Evolutionary conservation across 1,140 invertebrate species (phyloP), one percentile per base, ranked within the genome.

Genomic region (Neocloeon triangulifer): DNA sequence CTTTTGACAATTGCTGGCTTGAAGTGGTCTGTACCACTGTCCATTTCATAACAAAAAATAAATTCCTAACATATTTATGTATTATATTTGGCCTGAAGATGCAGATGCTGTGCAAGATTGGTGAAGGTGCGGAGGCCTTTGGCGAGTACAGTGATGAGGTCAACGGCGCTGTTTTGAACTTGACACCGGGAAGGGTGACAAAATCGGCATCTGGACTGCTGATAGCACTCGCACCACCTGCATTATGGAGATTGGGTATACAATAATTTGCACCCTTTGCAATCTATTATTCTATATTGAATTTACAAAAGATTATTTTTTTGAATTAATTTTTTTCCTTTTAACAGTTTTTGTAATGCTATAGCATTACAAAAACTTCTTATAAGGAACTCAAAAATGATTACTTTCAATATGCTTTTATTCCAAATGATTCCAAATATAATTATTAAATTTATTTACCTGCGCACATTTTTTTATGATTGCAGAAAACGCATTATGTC

Each of bases 41-140:
- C n/a, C n/a, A n/a, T n/a, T n/a, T n/a, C n/a, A n/a, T n/a, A n/a
- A n/a, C n/a, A n/a, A n/a, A n/a, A n/a, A n/a, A n/a, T n/a, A n/a
- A n/a, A n/a, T 23, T 23, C 12, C n/a, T n/a, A n/a, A n/a, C 22
- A 8, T 8, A 12, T 12, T 23, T 8, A 23, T 13, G 9, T 17
- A 16, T 4, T 29, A 38, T 36, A 5, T 31, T 25, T 45, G n/a
- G n/a, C 32, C 38, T 62, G 63, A n/a, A n/a, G n/a, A n/a, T n/a
- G 35, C 50, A 84, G 74, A 62, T 96, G 41, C 62, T 97, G 41
- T 88, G 86, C 52, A 61, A 96, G 50, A 91, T 97, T 61, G 92
- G 92, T 30, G 91, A n/a, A n/a, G n/a, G n/a, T n/a, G n/a, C n/a
- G n/a, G n/a, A 97, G 65, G 77, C 81, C 33, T 97, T 97, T 59